Evolutionary conservation across 2,888 invertebrate species (phyloP).

Genomic region (Lithosia quadra): DNA sequence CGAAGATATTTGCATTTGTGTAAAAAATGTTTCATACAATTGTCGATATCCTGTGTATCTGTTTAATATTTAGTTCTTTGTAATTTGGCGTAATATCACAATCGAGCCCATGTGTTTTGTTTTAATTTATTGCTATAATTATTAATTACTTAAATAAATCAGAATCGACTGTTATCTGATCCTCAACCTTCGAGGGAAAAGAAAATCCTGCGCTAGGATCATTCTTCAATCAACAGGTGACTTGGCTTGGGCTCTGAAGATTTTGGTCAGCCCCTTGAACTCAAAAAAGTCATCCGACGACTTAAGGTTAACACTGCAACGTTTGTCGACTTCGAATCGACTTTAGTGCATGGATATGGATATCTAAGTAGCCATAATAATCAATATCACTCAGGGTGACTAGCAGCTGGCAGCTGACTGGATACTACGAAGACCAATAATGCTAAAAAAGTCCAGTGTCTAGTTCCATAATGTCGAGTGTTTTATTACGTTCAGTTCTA

Average conservation of each 20-base stretch:
- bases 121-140: background rate
- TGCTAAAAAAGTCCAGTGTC: too few relatives aligned
- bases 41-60: slow-evolving; percentile 9
- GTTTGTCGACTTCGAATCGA: background rate
- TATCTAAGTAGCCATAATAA: background rate
- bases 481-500: too few relatives aligned
- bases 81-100: background rate
- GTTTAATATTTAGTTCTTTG: background rate
- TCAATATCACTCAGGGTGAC: too few relatives aligned
- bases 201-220: background rate
- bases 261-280: too few relatives aligned
- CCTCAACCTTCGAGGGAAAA: background rate
- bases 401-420: too few relatives aligned
- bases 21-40: too few relatives aligned
- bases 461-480: too few relatives aligned
- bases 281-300: background rate
- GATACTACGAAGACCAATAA: too few relatives aligned
- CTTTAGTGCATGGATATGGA: background rate
- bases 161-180: background rate
- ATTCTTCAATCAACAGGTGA: background rate
- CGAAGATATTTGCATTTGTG: background rate
- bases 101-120: background rate
- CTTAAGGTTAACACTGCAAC: too few relatives aligned
- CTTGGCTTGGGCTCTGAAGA: background rate
- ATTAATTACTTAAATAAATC: background rate